These are phyloP conservation scores for Hydroisotoma schaefferi DNA, from an alignment of 2,888 invertebrate genomes.

Conservation along the genomic window DNA sequence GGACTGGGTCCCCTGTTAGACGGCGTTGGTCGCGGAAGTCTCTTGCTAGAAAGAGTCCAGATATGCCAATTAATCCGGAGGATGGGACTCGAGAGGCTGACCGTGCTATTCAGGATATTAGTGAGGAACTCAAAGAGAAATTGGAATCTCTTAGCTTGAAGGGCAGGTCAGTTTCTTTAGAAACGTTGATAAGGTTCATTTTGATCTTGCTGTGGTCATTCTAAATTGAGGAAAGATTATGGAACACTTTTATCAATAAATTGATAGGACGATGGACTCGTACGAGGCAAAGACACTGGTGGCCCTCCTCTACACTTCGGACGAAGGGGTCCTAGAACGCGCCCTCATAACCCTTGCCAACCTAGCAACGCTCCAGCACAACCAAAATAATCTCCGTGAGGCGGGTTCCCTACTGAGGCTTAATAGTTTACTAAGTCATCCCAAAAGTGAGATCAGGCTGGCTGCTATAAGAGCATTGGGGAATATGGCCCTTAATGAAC, in stretches of 20 bases:
- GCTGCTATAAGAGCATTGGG: slow-evolving; percentile 56
- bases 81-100: slow-evolving; percentile 48
- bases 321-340: slow-evolving; percentile 55
- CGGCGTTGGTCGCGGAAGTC: slow-evolving; percentile 52
- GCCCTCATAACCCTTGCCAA: slow-evolving; percentile 50
- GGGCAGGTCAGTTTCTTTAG: slow-evolving; percentile 48
- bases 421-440: slow-evolving; percentile 53
- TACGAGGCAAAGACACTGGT: slow-evolving; percentile 56
- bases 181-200: too few relatives aligned
- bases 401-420: slow-evolving; percentile 56
- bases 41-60: slow-evolving; percentile 48
- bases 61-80: slow-evolving; percentile 30
- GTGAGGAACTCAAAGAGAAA: slow-evolving; percentile 51
- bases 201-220: too few relatives aligned
- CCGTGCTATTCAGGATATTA: slow-evolving; percentile 50
- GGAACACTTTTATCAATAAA: slow-evolving; percentile 10
- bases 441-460: slow-evolving; percentile 52
- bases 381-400: slow-evolving; percentile 56
- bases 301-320: slow-evolving; percentile 54
- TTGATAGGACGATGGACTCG: slow-evolving; percentile 52
- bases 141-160: slow-evolving; percentile 50
- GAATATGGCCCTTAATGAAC: slow-evolving; percentile 57
- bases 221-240: too few relatives aligned
- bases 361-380: slow-evolving; percentile 46
- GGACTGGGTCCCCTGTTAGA: slow-evolving; percentile 52